Percentiles rank a stretch among this genome's conserved stretches.
Conservation (phyloP, 2,888 invertebrate genomes). For the Hesperia comma region DNA sequence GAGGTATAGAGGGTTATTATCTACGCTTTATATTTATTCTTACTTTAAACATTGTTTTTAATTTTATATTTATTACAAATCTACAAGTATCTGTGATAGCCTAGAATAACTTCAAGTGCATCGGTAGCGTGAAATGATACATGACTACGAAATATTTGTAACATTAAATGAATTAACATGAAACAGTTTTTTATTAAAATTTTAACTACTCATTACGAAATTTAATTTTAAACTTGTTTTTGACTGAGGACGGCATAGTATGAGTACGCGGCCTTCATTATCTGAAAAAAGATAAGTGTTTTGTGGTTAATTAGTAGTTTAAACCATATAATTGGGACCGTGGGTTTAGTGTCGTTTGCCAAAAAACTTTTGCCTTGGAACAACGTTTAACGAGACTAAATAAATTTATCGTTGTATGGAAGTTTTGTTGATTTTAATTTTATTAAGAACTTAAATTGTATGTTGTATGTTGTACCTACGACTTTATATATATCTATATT, state of each 20-base stretch:
- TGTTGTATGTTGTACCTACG: too few species aligned
- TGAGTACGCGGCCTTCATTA: conserved; percentile 74
- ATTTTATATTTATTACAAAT: conserved; percentile 54
- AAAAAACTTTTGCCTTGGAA: conserved; percentile 19
- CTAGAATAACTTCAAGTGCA: conserved; percentile 50
- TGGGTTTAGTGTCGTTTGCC: not conserved
- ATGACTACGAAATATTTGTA: conserved; percentile 17
- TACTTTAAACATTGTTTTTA: conserved; percentile 16
- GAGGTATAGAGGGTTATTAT: conserved; percentile 16
- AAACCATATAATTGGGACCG: conserved; percentile 17
- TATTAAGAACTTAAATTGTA: too few species aligned
- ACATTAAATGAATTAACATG: conserved; percentile 18
- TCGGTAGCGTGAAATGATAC: conserved; percentile 10
- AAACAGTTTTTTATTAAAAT: conserved; percentile 3
- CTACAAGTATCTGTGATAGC: conserved; percentile 77
- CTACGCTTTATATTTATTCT: conserved; percentile 18
- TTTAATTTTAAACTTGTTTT: conserved; percentile 52
- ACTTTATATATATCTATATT: too few species aligned
- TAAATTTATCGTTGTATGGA: too few species aligned
- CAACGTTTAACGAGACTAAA: not conserved
- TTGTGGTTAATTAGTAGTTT: conserved; percentile 23
- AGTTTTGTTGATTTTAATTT: too few species aligned
- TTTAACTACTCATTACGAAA: not conserved
- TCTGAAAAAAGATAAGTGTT: conserved; percentile 56
- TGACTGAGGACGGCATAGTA: conserved; percentile 70